These are phyloP conservation scores for Phyllostomus discolor DNA, from an alignment of 2,113 vertebrate species.

Conservation along the genomic window DNA sequence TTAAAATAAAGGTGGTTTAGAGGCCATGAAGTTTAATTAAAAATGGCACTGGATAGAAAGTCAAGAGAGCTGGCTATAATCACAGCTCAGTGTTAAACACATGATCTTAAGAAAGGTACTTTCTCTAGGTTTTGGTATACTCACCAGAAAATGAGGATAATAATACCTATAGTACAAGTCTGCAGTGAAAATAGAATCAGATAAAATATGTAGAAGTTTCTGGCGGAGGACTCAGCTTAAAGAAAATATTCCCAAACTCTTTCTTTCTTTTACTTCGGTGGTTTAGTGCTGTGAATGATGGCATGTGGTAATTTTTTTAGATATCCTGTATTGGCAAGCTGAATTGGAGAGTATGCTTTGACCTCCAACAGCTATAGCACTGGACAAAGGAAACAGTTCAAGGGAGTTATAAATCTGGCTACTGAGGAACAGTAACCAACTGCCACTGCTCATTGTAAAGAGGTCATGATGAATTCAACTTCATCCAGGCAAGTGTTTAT, in stretches of 20 bases:
- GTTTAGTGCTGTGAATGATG: not conserved
- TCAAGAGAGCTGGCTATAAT: slow-evolving; percentile 2
- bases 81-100: not conserved
- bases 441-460: not conserved
- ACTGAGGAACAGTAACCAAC: not conserved
- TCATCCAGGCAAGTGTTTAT: not conserved
- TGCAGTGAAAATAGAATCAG: not conserved
- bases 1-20: slow-evolving; percentile 17
- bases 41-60: slow-evolving; percentile 18
- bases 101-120: not conserved
- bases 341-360: not conserved
- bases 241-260: slow-evolving; percentile 1
- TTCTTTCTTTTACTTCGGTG: not conserved
- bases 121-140: not conserved
- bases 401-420: not conserved
- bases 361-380: not conserved
- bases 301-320: not conserved
- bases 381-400: not conserved
- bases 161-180: not conserved
- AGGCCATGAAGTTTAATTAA: slow-evolving; percentile 27
- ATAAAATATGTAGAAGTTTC: not conserved
- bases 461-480: not conserved
- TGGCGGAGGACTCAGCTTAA: not conserved
- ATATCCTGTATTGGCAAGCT: not conserved
- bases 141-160: not conserved